A percentile compares a stretch with the other conserved stretches of the same genome.
phyloP scores from a whole-genome alignment of 2,797 vertebrate species.

The Semotilus atromaculatus region DNA sequence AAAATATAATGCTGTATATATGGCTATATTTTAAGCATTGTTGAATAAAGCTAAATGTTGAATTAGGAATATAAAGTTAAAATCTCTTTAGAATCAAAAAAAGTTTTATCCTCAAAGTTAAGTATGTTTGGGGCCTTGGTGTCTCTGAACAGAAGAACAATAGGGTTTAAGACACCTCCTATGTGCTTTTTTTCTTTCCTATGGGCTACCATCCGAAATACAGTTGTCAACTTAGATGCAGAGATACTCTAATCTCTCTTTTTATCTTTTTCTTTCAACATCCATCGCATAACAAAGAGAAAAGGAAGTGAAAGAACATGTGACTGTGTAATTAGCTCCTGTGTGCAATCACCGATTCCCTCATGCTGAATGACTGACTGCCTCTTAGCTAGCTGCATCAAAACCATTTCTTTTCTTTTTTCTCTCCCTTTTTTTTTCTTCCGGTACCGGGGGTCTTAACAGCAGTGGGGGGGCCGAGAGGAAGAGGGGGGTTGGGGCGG shows the following conservation, averaged over 20 bases:
- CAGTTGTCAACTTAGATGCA: slow-evolving; percentile 23
- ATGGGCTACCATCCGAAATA: slow-evolving; percentile 13
- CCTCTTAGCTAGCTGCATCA: slow-evolving; percentile 42
- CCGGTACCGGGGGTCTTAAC: slow-evolving; percentile 42
- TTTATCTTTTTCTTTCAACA: slow-evolving; percentile 44
- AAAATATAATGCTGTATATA: background rate
- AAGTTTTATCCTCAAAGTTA: background rate
- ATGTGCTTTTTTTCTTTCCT: slow-evolving; percentile 19
- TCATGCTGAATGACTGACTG: slow-evolving; percentile 75
- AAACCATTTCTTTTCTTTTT: slow-evolving; percentile 23
- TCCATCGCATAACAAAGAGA: slow-evolving; percentile 36
- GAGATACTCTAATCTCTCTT: slow-evolving; percentile 41
- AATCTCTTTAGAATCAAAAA: background rate
- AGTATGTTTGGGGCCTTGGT: background rate
- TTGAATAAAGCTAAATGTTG: background rate
- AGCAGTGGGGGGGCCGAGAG: slow-evolving; percentile 23
- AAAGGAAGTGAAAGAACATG: slow-evolving; percentile 51
- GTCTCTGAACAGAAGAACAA: background rate
- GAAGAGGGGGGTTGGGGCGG: slow-evolving; percentile 38
- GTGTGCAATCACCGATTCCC: slow-evolving; percentile 65
- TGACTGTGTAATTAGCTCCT: slow-evolving; percentile 75
- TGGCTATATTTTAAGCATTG: background rate
- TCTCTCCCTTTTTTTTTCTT: slow-evolving; percentile 18
- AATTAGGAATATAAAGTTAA: background rate
- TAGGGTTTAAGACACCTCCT: background rate